phyloP scores from a whole-genome alignment of 2,113 vertebrate species.

The human region DNA sequence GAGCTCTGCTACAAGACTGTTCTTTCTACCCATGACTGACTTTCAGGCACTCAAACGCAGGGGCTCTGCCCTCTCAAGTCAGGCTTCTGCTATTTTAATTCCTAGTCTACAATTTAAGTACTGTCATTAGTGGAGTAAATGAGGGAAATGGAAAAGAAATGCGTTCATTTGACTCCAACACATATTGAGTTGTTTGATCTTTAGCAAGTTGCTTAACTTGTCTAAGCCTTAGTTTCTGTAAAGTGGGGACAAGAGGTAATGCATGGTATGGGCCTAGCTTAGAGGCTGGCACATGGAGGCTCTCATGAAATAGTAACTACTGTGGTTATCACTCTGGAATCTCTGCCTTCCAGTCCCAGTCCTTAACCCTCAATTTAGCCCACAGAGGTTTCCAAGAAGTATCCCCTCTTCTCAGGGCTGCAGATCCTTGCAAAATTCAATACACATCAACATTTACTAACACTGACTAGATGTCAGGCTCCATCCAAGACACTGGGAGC shows the following conservation, averaged over 20 bases:
- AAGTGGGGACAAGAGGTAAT: not conserved
- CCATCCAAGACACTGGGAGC: not conserved
- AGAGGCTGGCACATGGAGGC: not conserved
- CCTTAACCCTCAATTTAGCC: not conserved
- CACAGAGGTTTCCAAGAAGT: not conserved
- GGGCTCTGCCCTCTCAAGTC: not conserved
- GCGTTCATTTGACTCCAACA: not conserved
- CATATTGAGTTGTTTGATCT: not conserved
- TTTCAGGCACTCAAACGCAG: not conserved
- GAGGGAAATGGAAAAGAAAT: not conserved
- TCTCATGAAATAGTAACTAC: not conserved
- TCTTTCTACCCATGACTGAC: not conserved
- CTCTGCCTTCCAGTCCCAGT: not conserved
- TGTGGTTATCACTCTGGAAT: not conserved
- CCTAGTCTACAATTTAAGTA: not conserved
- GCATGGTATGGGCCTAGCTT: not conserved
- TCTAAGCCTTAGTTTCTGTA: not conserved
- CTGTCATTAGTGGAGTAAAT: not conserved
- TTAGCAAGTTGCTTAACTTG: not conserved
- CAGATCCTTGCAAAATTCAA: not conserved
- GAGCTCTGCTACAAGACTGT: not conserved
- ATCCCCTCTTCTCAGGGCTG: not conserved
- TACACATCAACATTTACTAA: not conserved
- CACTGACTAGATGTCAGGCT: not conserved
- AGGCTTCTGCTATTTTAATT: conserved; percentile 23